Conservation (phyloP, 2,113 vertebrate genomes). For the Rafetus swinhoei region DNA sequence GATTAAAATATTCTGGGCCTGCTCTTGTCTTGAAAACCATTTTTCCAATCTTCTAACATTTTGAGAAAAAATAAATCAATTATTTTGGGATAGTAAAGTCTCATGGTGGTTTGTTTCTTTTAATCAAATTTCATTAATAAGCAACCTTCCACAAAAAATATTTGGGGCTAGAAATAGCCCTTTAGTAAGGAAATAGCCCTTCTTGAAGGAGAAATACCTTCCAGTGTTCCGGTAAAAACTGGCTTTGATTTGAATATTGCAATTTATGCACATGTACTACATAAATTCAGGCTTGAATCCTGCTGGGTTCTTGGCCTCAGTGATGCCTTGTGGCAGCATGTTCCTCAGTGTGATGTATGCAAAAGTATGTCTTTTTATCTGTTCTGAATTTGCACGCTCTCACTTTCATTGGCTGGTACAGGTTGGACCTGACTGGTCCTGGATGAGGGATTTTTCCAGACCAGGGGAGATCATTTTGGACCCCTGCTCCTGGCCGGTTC, state of each 20-base stretch:
- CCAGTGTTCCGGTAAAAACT: constrained; percentile 43
- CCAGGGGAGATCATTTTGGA: too few species aligned
- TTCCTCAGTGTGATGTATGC: not conserved
- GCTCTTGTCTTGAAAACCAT: not conserved
- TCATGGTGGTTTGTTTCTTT: rapidly evolving
- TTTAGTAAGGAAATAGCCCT: not conserved
- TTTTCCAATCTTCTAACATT: not conserved
- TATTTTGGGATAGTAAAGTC: not conserved
- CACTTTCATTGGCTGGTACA: not conserved
- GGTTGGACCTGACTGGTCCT: too few species aligned
- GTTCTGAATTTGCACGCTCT: not conserved
- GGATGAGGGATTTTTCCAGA: too few species aligned
- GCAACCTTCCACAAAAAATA: not conserved
- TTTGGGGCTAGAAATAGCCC: rapidly evolving
- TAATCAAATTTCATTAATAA: rapidly evolving
- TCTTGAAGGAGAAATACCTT: constrained; percentile 18
- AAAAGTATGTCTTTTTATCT: not conserved
- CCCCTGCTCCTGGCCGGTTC: too few species aligned
- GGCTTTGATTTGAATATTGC: rapidly evolving
- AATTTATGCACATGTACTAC: rapidly evolving
- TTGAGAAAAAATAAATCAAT: not conserved
- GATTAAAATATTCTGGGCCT: not conserved
- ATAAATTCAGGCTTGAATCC: rapidly evolving
- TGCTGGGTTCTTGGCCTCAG: not conserved
- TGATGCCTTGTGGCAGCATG: not conserved